A percentile compares a stretch with the other conserved stretches of the same genome.
phyloP scores from a whole-genome alignment of 2,113 vertebrate genomes.

The Ammodytes marinus region DNA sequence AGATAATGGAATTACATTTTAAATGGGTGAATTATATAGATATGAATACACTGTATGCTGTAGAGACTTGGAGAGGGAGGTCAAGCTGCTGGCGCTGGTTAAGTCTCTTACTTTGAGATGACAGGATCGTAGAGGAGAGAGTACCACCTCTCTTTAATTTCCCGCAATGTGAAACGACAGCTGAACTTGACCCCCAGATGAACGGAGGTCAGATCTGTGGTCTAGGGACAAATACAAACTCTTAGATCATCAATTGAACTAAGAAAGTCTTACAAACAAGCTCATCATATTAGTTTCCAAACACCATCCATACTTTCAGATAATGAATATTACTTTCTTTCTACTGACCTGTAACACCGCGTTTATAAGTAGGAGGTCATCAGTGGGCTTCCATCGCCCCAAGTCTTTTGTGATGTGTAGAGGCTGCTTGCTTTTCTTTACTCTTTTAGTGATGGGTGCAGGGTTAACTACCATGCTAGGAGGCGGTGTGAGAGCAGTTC shows the following conservation, averaged over 20 bases:
- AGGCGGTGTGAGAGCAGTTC: slow-evolving; percentile 85
- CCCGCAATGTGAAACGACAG: slow-evolving; percentile 94
- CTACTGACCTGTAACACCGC: slow-evolving; percentile 91
- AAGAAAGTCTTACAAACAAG: background rate
- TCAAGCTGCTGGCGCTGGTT: background rate
- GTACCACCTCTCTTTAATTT: slow-evolving; percentile 97
- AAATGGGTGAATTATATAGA: background rate
- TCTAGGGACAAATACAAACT: slow-evolving; percentile 80
- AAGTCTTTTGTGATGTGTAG: slow-evolving; percentile 96
- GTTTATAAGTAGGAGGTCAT: slow-evolving; percentile 95
- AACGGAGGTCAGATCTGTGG: slow-evolving; percentile 93
- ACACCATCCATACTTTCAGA: background rate
- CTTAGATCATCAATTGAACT: slow-evolving; percentile 1
- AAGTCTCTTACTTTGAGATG: slow-evolving; percentile 93
- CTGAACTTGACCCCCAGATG: slow-evolving; percentile 97
- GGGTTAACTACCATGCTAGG: slow-evolving; percentile 87
- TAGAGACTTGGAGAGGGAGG: background rate
- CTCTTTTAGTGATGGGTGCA: slow-evolving; percentile 90
- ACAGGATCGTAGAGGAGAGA: slow-evolving; percentile 95
- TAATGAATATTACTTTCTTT: background rate
- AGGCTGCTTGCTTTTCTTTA: slow-evolving; percentile 97
- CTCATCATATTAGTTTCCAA: background rate
- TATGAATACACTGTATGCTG: no score
- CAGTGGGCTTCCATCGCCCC: slow-evolving; percentile 94
- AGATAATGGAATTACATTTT: background rate